These are phyloP conservation scores for Ditylenchus dipsaci DNA, from an alignment of 1,140 invertebrate species.

Conservation along the genomic window DNA sequence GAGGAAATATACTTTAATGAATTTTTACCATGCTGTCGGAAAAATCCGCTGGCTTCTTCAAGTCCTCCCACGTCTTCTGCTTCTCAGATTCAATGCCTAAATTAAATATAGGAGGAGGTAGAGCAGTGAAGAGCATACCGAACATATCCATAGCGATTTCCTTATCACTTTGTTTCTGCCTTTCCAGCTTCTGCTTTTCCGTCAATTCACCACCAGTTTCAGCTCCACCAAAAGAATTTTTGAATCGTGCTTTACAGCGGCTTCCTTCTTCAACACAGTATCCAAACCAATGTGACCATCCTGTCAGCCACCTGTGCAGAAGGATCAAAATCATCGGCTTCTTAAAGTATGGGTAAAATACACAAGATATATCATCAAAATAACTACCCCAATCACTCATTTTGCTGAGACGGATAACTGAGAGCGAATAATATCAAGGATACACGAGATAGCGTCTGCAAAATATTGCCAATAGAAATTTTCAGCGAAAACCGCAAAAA, in stretches of 20 bases:
- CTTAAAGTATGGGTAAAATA: background rate
- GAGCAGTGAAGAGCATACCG: background rate
- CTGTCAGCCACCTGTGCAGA: conserved; percentile 5
- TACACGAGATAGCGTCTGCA: too few species aligned
- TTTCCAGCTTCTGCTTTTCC: conserved; percentile 9
- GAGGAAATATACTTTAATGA: too few species aligned
- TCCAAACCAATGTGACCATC: conserved; percentile 12
- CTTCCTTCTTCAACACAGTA: background rate
- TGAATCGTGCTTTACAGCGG: background rate
- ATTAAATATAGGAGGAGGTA: background rate
- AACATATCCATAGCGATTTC: conserved; percentile 2
- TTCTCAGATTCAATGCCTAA: background rate
- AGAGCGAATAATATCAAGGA: too few species aligned
- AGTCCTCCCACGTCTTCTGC: conserved; percentile 6
- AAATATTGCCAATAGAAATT: too few species aligned
- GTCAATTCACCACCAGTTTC: conserved; percentile 1
- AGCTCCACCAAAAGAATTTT: background rate
- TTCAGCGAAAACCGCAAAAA: too few species aligned
- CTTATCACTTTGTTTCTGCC: background rate
- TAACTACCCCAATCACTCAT: conserved; percentile 21
- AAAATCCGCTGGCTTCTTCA: conserved; percentile 4
- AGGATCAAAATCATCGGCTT: conserved; percentile 19
- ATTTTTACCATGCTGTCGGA: conserved; percentile 13
- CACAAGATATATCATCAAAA: background rate
- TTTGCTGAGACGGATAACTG: background rate